phyloP scores from a whole-genome alignment of 2,888 invertebrate species.

The Liodrosophila aerea region DNA sequence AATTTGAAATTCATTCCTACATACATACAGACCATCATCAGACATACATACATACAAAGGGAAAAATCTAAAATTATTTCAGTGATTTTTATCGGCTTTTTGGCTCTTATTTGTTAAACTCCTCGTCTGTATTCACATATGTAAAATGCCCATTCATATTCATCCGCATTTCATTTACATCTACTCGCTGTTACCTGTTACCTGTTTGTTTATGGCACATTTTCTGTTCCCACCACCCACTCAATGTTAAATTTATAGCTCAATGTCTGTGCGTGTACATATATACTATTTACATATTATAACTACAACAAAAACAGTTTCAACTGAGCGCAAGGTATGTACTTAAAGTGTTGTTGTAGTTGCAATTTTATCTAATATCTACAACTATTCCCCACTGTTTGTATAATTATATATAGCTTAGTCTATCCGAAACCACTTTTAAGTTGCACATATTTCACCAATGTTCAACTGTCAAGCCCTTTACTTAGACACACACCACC shows the following conservation, averaged over 20 bases:
- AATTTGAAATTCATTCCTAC: conserved; percentile 12
- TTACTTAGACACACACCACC: conserved; percentile 4
- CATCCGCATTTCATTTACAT: conserved; percentile 25
- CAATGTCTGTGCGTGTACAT: conserved; percentile 32
- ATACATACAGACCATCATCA: no score
- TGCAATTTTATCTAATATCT: conserved; percentile 3
- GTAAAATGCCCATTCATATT: conserved; percentile 32
- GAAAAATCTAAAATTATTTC: conserved; percentile 9
- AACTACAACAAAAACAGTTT: not conserved
- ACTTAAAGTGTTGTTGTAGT: conserved; percentile 8
- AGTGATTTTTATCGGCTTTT: conserved; percentile 29
- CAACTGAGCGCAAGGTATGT: conserved; percentile 49
- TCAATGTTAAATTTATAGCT: conserved; percentile 28
- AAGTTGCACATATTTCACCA: conserved; percentile 21
- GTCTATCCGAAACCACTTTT: conserved; percentile 20
- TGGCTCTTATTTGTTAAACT: conserved; percentile 27
- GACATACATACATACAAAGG: conserved; percentile 7
- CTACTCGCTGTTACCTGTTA: conserved; percentile 28
- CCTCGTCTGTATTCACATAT: conserved; percentile 3
- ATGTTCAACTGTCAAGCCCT: conserved; percentile 38
- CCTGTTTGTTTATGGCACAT: conserved; percentile 61
- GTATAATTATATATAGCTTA: no score
- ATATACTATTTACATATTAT: conserved; percentile 10
- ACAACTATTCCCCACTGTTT: no score
- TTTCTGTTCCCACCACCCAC: conserved; percentile 34